Evolutionary conservation across 2,797 vertebrate genomes (phyloP), one percentile per base, ranked within the genome.

Genomic region (Siniperca scherzeri): DNA sequence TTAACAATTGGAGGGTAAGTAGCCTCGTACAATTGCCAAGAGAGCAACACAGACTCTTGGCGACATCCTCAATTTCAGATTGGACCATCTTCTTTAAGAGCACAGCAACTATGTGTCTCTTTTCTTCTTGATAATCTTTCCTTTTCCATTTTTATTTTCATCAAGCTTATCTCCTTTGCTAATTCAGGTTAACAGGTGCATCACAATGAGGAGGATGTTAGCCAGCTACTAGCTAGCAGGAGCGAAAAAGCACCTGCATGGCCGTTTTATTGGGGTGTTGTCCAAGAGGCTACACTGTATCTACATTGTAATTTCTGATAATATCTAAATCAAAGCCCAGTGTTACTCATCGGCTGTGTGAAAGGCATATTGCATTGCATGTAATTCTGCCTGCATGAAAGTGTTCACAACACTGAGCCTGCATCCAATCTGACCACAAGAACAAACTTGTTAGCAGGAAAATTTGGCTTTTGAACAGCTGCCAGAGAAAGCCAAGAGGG

Each of bases 361-460:
- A 81, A 73, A 42, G 60, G 10, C 19, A 11, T 66, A 56, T 65
- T 73, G 55, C 30, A 40, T 61, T 69, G 62, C 13, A 59, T 71
- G 52, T 60, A 71, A 70, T 67, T 67, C 69, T 55, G 64, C 30
- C 53, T 72, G 75, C 61, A 64, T 79, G 53, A 60, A 84, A 74
- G 69, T 77, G 70, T 27, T 82, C 65, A 71, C 77, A 46, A 53
- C 78, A 65, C 77, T 71, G 56, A 84, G 74, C 81, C 56, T 42
- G 40, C 46, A 30, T 74, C 78, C 57, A 70, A 86, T 83, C 85
- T 90, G 93, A 92, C 92, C 93, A 91, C 90, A 90, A 87, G 82
- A 94, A 89, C 80, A 90, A 92, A 92, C 88, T 87, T 91, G 85
- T 94, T 89, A 90, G 83, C 84, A 81, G 65, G 76, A 80, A 85